A percentile compares a stretch with the other conserved stretches of the same genome.
Evolutionary conservation across 2,888 invertebrate species (phyloP).

Genomic region (Dicycla oo): DNA sequence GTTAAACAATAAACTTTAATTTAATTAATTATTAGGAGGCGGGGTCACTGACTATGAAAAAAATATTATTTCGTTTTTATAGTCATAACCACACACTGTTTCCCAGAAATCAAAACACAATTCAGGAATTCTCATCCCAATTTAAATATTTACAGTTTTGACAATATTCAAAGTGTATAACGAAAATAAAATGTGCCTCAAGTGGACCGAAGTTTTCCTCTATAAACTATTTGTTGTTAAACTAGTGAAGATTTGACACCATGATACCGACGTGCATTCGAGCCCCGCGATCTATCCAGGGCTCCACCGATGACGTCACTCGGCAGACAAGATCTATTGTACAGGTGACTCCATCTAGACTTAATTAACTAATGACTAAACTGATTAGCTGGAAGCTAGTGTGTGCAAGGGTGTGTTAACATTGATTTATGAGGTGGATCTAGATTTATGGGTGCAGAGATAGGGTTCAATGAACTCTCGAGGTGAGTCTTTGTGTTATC

Average conservation of each 20-base stretch:
- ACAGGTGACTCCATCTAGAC: slow-evolving; percentile 88
- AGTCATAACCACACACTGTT: neutral
- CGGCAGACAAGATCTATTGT: slow-evolving; percentile 92
- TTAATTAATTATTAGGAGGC: no score
- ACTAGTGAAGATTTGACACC: slow-evolving; percentile 68
- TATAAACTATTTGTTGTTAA: slow-evolving; percentile 25
- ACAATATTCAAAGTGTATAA: slow-evolving; percentile 17
- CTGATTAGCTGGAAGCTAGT: slow-evolving; percentile 46
- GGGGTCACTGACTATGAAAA: neutral
- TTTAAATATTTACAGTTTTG: slow-evolving; percentile 3
- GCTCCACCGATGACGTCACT: slow-evolving; percentile 94
- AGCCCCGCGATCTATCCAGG: slow-evolving; percentile 93
- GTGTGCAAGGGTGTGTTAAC: slow-evolving; percentile 29
- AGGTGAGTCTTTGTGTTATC: slow-evolving; percentile 37
- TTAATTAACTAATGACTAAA: slow-evolving; percentile 58
- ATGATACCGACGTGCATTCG: slow-evolving; percentile 93
- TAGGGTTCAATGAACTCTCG: slow-evolving; percentile 37
- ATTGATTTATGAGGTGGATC: slow-evolving; percentile 37
- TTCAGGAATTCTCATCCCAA: neutral
- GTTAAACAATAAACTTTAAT: no score
- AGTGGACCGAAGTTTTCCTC: slow-evolving; percentile 26
- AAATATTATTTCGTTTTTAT: neutral
- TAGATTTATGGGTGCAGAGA: slow-evolving; percentile 35
- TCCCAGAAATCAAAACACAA: slow-evolving; percentile 38
- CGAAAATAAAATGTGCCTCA: slow-evolving; percentile 46